Conservation (phyloP, 1,140 invertebrate species). For the Apis florea region DNA sequence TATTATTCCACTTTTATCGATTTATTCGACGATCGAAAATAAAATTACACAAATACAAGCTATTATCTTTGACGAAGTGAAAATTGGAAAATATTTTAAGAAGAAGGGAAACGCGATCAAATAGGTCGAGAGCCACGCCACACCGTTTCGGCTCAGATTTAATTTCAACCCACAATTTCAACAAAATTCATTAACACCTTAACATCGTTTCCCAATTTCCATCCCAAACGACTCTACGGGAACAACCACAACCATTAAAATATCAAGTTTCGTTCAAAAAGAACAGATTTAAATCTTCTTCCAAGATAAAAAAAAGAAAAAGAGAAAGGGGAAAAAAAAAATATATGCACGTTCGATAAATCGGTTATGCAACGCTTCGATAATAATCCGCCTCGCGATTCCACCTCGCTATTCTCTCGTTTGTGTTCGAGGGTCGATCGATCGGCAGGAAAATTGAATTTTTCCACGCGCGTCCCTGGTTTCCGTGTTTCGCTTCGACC, state of each 20-base stretch:
- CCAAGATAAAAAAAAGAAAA: too few relatives aligned
- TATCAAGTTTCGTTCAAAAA: neutral
- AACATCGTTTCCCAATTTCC: neutral
- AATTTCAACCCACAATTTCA: neutral
- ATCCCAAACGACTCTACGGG: neutral
- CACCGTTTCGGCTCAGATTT: neutral
- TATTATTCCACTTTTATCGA: too few relatives aligned
- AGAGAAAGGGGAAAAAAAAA: neutral
- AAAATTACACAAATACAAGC: too few relatives aligned
- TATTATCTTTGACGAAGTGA: too few relatives aligned
- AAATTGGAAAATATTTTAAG: too few relatives aligned
- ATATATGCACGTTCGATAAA: neutral
- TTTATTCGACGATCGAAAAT: too few relatives aligned
- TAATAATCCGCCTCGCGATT: neutral
- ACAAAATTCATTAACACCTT: neutral
- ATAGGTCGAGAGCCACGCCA: neutral
- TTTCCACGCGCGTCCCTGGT: slow-evolving; percentile 29
- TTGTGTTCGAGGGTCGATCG: neutral
- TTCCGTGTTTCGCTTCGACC: slow-evolving; percentile 23
- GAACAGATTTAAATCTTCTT: too few relatives aligned
- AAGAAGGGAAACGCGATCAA: too few relatives aligned
- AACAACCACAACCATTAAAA: neutral
- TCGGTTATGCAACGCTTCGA: neutral
- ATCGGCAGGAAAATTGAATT: slow-evolving; percentile 44
- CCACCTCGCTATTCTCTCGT: neutral